These are phyloP conservation scores for Eumeta japonica DNA, from an alignment of 1,140 invertebrate species.

Conservation along the genomic window DNA sequence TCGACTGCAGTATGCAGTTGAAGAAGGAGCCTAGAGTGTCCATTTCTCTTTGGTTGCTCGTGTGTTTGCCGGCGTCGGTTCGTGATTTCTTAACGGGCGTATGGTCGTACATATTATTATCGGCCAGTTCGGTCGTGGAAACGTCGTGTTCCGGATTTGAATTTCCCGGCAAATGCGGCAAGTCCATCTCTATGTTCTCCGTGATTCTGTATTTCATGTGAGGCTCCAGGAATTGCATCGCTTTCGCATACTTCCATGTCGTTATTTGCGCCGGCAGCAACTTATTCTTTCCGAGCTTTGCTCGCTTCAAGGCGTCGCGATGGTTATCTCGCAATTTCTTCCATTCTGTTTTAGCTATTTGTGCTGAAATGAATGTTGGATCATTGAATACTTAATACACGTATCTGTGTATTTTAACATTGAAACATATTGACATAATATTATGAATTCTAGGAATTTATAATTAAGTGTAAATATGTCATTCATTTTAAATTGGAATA, in stretches of 20 bases:
- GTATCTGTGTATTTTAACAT: too few relatives aligned
- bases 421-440: too few relatives aligned
- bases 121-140: constrained; percentile 22
- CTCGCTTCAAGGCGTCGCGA: constrained; percentile 38
- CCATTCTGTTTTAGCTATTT: constrained; percentile 41
- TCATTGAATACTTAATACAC: too few relatives aligned
- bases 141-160: constrained; percentile 30
- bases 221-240: constrained; percentile 46
- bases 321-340: constrained; percentile 45
- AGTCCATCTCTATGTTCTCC: constrained; percentile 42
- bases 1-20: constrained; percentile 37
- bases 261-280: constrained; percentile 44
- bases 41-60: constrained; percentile 2
- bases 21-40: constrained; percentile 43
- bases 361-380: constrained; percentile 28
- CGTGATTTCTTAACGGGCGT: not conserved
- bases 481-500: too few relatives aligned
- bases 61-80: not conserved
- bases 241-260: constrained; percentile 48
- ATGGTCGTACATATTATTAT: constrained; percentile 6
- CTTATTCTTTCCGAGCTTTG: constrained; percentile 45
- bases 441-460: too few relatives aligned
- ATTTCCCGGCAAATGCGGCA: constrained; percentile 7
- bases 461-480: too few relatives aligned
- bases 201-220: constrained; percentile 49